Evolutionary conservation across 1,140 invertebrate genomes (phyloP).

Genomic region (Drosophila nigromelanica): DNA sequence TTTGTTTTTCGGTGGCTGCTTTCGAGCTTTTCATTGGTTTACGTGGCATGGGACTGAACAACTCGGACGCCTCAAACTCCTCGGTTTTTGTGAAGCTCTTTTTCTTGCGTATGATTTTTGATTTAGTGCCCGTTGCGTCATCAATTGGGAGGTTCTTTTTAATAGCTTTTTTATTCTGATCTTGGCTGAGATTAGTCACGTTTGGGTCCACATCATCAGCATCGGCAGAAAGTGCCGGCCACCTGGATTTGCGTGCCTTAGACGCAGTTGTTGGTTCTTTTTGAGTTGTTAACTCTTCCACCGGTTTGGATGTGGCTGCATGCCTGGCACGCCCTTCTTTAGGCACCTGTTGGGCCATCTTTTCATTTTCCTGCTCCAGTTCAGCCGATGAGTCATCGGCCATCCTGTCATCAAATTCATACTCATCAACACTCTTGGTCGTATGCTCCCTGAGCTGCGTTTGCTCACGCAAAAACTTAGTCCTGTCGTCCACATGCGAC

Average conservation of each 20-base stretch:
- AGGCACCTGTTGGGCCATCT: background rate
- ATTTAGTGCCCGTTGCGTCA: background rate
- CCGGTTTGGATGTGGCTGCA: background rate
- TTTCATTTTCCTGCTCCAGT: background rate
- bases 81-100: background rate
- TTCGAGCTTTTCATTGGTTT: background rate
- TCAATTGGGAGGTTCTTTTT: background rate
- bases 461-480: background rate
- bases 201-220: background rate
- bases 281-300: background rate
- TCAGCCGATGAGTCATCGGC: background rate
- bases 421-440: background rate
- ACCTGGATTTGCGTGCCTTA: background rate
- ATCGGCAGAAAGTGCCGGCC: background rate
- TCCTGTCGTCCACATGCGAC: background rate
- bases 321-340: background rate
- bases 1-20: background rate
- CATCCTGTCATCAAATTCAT: background rate
- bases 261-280: background rate
- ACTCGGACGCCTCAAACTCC: background rate
- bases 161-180: background rate
- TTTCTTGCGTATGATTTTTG: slow-evolving; percentile 3
- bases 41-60: background rate
- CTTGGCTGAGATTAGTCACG: background rate
- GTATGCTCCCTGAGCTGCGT: background rate